Base-by-base conservation (phyloP, 2,797 vertebrate genomes). In the Onychomys leucogaster region DNA sequence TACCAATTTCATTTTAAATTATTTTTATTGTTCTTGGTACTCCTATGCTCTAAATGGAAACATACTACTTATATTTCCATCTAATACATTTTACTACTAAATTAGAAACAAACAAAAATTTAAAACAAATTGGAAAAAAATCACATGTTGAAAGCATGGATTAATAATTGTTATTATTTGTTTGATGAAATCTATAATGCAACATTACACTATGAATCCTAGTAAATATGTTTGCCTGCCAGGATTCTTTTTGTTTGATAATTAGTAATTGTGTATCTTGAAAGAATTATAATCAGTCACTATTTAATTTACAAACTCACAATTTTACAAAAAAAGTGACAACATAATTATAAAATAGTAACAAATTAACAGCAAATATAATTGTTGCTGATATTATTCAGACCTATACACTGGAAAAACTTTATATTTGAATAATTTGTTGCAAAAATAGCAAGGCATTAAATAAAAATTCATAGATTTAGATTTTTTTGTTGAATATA, bases 121-220 rank as follows among this genome's bases (percentile, higher is more conserved):
- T 84, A 34, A 69, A 25, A 52, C 23, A 55, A n/a, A 71, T 49
- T 69, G 21, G 21, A 87, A 49, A 71, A 34, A 1, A 5, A 37
- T 75, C 25, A 11, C 37, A 9, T 87, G 13, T 55, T 87, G 23
- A n/a, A 41, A 29, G 5, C 14, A 71, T 55, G 32, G 7, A n/a
- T 55, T 14, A 52, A 87, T 87, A 71, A 52, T 29, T 37, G 13
- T 37, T 55, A 55, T 27, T 17, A 52, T 55, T 88, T 88, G 49
- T 41, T 88, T 94, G 19, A 25, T 82, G 92, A 97, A 90, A 3
- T 83, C 2, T 41, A 13, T 23, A 97, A 34, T 88, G 59, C 94
- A 27, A 73, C 86, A 6, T 78, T 91, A 2, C 5, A 78, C 12
- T 78, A 7, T 9, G 32, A 77, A 97, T 34, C 78, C 27, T 34